phyloP scores from a whole-genome alignment of 2,113 vertebrate species.

The Nycticebus coucang region DNA sequence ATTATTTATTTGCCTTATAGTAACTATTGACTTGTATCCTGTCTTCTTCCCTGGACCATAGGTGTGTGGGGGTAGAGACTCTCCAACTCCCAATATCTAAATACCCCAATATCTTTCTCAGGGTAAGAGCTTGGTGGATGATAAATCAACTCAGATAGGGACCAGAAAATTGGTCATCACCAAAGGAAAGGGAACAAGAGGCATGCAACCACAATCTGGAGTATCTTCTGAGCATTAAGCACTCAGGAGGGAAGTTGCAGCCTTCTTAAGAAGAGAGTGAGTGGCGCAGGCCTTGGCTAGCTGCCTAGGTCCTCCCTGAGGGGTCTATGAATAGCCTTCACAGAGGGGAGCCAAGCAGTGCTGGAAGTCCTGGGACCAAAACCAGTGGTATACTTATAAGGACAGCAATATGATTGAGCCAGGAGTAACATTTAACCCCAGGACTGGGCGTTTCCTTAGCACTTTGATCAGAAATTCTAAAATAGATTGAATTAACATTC shows the following conservation, averaged over 20 bases:
- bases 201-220: neutral
- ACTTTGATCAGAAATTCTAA: neutral
- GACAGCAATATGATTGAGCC: neutral
- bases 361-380: neutral
- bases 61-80: neutral
- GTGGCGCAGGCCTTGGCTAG: neutral
- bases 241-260: neutral
- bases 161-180: neutral
- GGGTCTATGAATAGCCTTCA: neutral
- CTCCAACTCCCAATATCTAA: neutral
- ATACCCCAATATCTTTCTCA: neutral
- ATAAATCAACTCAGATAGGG: neutral
- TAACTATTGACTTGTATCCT: neutral
- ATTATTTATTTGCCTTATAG: neutral
- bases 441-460: neutral
- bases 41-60: neutral
- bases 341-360: no score
- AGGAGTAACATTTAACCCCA: neutral
- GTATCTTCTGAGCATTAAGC: accelerated
- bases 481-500: neutral
- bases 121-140: neutral
- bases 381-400: neutral
- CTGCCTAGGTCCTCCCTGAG: neutral
- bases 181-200: neutral
- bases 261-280: neutral